These are phyloP conservation scores for Sphenopsis melanotis DNA, from an alignment of 2,797 vertebrate species.

Conservation along the genomic window DNA sequence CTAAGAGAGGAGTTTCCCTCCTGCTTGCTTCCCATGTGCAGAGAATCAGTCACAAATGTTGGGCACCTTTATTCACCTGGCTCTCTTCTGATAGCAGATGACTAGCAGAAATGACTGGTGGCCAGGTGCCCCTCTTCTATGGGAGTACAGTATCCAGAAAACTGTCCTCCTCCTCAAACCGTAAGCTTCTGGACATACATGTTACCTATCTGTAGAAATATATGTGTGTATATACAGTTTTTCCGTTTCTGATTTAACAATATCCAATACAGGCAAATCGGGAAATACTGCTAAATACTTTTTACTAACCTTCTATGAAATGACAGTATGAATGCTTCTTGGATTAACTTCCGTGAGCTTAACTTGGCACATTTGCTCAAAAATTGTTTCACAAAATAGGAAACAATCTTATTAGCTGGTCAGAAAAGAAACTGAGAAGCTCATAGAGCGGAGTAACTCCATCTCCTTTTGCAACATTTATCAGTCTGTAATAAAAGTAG, in stretches of 20 bases:
- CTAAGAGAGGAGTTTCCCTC: not conserved
- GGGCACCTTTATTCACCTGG: not conserved
- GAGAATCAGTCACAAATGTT: not conserved
- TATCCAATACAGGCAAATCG: not conserved
- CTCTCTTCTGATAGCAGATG: not conserved
- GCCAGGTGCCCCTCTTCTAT: not conserved
- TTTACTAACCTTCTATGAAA: not conserved
- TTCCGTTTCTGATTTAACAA: not conserved
- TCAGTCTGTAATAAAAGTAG: constrained; percentile 6
- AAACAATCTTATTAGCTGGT: not conserved
- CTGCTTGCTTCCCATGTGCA: rapidly evolving
- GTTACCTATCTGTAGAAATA: not conserved
- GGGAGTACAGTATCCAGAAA: not conserved
- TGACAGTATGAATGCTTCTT: not conserved
- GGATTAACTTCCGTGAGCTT: not conserved
- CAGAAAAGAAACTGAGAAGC: not conserved
- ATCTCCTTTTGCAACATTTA: not conserved
- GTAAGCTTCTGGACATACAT: not conserved
- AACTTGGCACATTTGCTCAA: not conserved
- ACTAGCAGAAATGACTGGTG: not conserved
- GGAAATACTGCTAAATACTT: not conserved
- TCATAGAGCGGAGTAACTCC: not conserved
- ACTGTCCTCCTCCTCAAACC: not conserved
- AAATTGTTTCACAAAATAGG: not conserved
- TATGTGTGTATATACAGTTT: not conserved